Base-by-base conservation (phyloP, 1,140 invertebrate genomes). In the Bursaphelenchus mucronatus region DNA sequence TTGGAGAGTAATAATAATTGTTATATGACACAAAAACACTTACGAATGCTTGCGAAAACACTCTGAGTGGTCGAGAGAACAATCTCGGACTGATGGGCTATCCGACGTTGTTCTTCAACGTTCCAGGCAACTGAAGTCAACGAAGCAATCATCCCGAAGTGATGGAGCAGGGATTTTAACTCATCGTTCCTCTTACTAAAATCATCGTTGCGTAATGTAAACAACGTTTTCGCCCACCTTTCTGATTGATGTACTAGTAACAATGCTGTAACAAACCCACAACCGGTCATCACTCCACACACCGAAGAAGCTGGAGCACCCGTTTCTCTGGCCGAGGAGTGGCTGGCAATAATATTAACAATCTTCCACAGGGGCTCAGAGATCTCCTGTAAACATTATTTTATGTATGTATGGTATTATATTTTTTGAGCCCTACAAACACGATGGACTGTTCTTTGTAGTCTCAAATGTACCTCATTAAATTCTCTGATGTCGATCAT, bases 21-120 rank as follows among this genome's bases (percentile, higher is more conserved):
- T n/a, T 49, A n/a, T 21, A 21, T n/a, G 13, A n/a, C 41, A n/a
- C 19, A 6, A 5, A 73, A 19, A 59, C 11, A 75, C 74, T 71
- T 76, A 76, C 74, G 74, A 19, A 76, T 40, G 52, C 66, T 75
- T 46, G 71, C 69, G 41, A 75, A 75, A 21, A 76, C 74, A 53
- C 73, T 75, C 54, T 76, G 74, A 10, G 74, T 74, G 71, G 70
- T 77, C 50, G 71, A 74, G 6, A 76, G 59, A 47, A 76, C 75
- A n/a, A 76, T 50, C 59, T 76, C 73, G 19, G 71, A 70, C 39
- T 78, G 74, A 9, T 77, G 64, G 10, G 74, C 73, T n/a, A 78
- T 45, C 39, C 76, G 56, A 52, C 67, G 69, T 51, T 76, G 74
- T 53, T 76, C 74, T 45, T 76, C 74, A 17, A 76, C 56, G 61